phyloP scores from a whole-genome alignment of 1,140 invertebrate species.

The Cecropterus lyciades region DNA sequence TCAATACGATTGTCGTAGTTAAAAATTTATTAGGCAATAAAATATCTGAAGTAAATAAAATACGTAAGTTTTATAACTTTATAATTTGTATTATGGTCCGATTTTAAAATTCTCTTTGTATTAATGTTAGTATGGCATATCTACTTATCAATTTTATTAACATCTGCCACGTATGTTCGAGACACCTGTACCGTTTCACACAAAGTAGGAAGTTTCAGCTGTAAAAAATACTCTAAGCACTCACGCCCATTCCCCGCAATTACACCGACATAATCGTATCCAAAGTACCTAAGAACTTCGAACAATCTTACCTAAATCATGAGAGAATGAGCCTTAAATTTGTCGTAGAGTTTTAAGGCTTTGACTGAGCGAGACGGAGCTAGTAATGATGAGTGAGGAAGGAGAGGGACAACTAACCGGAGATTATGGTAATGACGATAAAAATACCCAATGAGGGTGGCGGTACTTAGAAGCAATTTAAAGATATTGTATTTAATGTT shows the following conservation, averaged over 20 bases:
- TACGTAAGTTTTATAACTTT: too few relatives aligned
- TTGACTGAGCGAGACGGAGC: conserved; percentile 51
- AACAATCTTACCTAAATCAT: conserved; percentile 70
- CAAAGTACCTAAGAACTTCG: conserved; percentile 56
- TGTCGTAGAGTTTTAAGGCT: conserved; percentile 56
- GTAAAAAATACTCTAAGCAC: conserved; percentile 40
- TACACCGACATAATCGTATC: conserved; percentile 65
- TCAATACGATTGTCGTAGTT: too few relatives aligned
- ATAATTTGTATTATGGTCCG: too few relatives aligned
- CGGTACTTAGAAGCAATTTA: conserved; percentile 79
- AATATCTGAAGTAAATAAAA: too few relatives aligned
- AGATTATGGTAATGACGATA: conserved; percentile 81
- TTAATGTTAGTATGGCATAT: too few relatives aligned
- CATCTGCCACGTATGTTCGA: conserved; percentile 34
- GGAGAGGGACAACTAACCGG: conserved; percentile 49
- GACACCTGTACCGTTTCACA: conserved; percentile 52
- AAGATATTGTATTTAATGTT: conserved; percentile 82
- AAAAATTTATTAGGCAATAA: too few relatives aligned
- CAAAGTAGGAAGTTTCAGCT: conserved; percentile 40
- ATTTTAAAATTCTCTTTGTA: too few relatives aligned
- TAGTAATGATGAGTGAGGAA: conserved; percentile 42
- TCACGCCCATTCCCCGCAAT: conserved; percentile 54
- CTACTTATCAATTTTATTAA: conserved; percentile 46
- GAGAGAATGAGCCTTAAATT: conserved; percentile 73
- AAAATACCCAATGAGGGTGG: conserved; percentile 77